These are phyloP conservation scores for Achlya flavicornis DNA, from an alignment of 2,888 invertebrate species.

Conservation along the genomic window DNA sequence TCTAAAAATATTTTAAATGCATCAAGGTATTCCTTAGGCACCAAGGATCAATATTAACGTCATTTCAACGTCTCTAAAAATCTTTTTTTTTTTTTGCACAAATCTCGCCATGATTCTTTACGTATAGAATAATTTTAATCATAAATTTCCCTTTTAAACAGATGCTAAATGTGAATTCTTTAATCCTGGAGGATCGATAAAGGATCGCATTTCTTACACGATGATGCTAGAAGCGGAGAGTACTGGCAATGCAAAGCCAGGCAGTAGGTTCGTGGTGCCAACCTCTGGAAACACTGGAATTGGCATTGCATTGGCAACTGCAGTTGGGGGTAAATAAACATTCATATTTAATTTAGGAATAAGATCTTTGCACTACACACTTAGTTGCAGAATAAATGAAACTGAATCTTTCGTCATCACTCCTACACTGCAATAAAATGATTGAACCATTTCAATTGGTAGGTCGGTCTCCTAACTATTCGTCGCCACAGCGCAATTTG, in stretches of 20 bases:
- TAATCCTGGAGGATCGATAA: conserved; percentile 97
- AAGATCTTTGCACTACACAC: too few species aligned
- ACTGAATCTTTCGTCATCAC: background rate
- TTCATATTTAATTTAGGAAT: background rate
- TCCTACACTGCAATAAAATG: too few species aligned
- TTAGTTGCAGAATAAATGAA: too few species aligned
- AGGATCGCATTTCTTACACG: conserved; percentile 93
- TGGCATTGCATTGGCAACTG: conserved; percentile 95
- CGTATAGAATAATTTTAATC: background rate
- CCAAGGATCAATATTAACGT: too few species aligned
- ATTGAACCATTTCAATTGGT: too few species aligned
- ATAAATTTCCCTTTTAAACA: conserved; percentile 51
- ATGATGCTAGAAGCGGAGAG: conserved; percentile 97
- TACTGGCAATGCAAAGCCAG: conserved; percentile 90
- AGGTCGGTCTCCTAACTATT: too few species aligned
- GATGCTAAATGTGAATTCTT: conserved; percentile 97
- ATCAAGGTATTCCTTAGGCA: too few species aligned
- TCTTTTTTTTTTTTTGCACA: too few species aligned
- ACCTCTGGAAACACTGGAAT: conserved; percentile 94
- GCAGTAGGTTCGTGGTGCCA: conserved; percentile 94
- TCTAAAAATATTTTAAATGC: too few species aligned
- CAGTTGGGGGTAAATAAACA: conserved; percentile 79
- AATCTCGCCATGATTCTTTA: too few species aligned
- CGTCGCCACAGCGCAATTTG: too few species aligned
- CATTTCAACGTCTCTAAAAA: too few species aligned